Evolutionary conservation across 2,797 vertebrate species (phyloP), one percentile per base, ranked within the genome.

Genomic region (Gymnoscopelus microlampas): DNA sequence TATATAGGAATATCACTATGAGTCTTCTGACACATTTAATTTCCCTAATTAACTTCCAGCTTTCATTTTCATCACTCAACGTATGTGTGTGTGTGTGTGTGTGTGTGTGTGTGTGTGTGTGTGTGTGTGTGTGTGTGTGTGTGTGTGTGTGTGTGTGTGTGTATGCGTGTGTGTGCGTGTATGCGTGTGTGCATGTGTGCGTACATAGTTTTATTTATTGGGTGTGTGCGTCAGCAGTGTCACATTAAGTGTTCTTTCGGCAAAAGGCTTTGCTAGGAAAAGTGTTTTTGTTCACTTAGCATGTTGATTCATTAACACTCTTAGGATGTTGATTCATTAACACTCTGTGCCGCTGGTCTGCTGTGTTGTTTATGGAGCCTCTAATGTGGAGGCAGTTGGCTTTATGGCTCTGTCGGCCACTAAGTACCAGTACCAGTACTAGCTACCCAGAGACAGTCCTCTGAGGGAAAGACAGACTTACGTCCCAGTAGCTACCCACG

Each of bases 301-400:
- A 79, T 86, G 90, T 90, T 83, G 88, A 89, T 90, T 89, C 78
- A 87, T 91, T 76, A 76, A 74, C 19, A 19, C 19, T 19, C 19
- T 19, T 61, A 68, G 29, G 60, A 72, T 85, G 67, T 80, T 19
- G 19, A 19, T 19, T 19, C 19, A 19, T 19, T 19, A 19, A 19
- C 19, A 19, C 19, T 19, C 19, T n/a, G n/a, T n/a, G n/a, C n/a
- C n/a, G n/a, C n/a, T 19, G 19, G 64, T 77, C 73, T 73, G 66
- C 32, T 4, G 29, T 76, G 79, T 82, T 90, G 73, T 88, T 89
- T 79, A 67, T 67, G 49, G 63, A 44, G 35, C 53, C 78, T 87
- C 60, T 70, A 82, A 85, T 73, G 67, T 76, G 78, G 63, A 70
- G 79, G 71, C 79, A 68, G 72, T 80, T 74, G 82, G 59, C 59